Evolutionary conservation across 2,113 vertebrate genomes (phyloP).

Genomic region (Ahaetulla prasina): DNA sequence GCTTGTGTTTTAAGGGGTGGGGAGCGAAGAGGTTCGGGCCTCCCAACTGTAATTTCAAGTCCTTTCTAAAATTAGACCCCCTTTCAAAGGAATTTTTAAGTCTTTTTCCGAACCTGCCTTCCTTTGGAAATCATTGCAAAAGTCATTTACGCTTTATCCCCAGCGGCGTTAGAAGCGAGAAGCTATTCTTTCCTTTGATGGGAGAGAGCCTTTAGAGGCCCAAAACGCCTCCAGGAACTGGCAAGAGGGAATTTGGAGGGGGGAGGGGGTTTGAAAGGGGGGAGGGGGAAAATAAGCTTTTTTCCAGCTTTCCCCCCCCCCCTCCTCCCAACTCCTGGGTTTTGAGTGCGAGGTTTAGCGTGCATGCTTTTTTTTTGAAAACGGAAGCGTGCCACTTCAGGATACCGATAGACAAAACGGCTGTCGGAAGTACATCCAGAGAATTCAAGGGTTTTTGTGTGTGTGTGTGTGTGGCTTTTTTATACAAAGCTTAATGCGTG

Average conservation of each 20-base stretch:
- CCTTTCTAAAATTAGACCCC: constrained; percentile 21
- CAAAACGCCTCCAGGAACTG: not conserved
- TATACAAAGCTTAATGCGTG: not conserved
- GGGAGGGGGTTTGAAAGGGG: constrained; percentile 22
- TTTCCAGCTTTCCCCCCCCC: not conserved
- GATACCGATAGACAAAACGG: not conserved
- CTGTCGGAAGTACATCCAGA: not conserved
- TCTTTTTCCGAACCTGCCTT: not conserved
- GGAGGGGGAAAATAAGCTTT: not conserved
- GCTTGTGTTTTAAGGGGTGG: not conserved
- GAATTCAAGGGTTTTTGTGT: not conserved
- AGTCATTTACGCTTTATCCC: not conserved
- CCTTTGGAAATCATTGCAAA: constrained; percentile 5
- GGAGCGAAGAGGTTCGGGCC: not conserved
- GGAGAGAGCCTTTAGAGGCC: not conserved
- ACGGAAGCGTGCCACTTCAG: not conserved
- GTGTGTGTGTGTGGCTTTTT: no score
- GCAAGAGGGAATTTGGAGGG: not conserved
- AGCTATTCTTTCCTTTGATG: constrained; percentile 19
- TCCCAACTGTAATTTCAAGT: not conserved
- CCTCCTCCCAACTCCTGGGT: not conserved
- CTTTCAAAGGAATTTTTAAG: not conserved
- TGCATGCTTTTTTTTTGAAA: not conserved
- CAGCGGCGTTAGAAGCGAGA: constrained; percentile 17
- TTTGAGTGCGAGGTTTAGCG: constrained; percentile 10